Evolutionary conservation across 1,140 invertebrate species (phyloP), one percentile per base, ranked within the genome.

Genomic region (Ceratina australensis): DNA sequence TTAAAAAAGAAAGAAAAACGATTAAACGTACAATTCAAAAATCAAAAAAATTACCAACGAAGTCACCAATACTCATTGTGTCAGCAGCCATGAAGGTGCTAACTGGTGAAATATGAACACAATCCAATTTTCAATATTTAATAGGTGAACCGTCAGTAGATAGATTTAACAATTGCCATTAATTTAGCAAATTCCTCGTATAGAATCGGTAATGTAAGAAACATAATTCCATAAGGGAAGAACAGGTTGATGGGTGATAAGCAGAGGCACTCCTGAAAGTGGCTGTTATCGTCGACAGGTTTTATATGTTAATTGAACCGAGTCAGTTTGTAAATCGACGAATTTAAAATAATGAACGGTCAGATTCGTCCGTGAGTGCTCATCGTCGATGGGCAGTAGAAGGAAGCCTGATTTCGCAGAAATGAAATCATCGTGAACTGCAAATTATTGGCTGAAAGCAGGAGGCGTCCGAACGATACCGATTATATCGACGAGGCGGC

Each of bases 401-500:
- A 12, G 5, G 16, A 28, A 16, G 18, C n/a, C 18, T 10, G 16
- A n/a, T 33, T 69, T 16, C 56, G 16, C 12, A n/a, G 56, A 60
- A 69, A 69, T 69, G 56, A 68, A 69, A 22, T 69, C 73, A 22
- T 59, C 54, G 47, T 52, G 33, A 52, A 24, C 66, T 54, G 66
- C 57, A 71, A 71, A 64, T 78, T 72, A 57, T 15, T 18, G 0
- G 3, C 33, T 12, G 49, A 64, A 66, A 76, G 54, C 24, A 0
- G 33, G 8, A 42, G 33, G 33, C 33, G 28, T 20, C 3, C 49
- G 20, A 65, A 71, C 54, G 56, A 33, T 47, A 26, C 63, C 52
- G 72, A 79, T 82, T 72, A 72, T 69, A 69, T 69, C 26, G 28
- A n/a, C 2, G 47, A 57, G 13, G 2, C 76, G 18, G 26, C 8